These are phyloP conservation scores for Bembecia ichneumoniformis DNA, from an alignment of 2,888 invertebrate species.

Conservation along the genomic window DNA sequence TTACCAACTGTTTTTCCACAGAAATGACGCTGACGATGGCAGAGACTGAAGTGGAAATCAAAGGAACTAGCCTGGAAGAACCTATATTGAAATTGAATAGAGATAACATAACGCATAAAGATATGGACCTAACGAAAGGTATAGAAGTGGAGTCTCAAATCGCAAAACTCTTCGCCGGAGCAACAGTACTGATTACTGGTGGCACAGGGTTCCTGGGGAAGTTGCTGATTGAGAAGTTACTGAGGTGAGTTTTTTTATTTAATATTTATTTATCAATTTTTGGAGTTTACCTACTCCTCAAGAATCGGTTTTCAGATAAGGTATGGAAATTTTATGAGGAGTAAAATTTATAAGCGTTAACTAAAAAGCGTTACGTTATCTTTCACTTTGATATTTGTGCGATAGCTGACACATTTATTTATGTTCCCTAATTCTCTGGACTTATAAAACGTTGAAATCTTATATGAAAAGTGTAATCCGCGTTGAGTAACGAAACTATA, in stretches of 20 bases:
- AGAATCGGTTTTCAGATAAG: no score
- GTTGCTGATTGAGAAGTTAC: slow-evolving; percentile 91
- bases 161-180: slow-evolving; percentile 44
- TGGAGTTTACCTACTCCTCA: no score
- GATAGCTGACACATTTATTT: no score
- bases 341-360: no score
- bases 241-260: slow-evolving; percentile 66
- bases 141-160: slow-evolving; percentile 39
- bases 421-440: no score
- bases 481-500: no score
- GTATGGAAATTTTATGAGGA: no score
- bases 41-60: background rate
- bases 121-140: background rate
- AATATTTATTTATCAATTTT: no score
- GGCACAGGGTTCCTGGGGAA: slow-evolving; percentile 97
- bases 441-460: no score
- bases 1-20: background rate
- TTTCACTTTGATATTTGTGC: no score
- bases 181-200: slow-evolving; percentile 85
- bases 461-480: no score
- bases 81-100: background rate
- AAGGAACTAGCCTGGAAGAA: background rate
- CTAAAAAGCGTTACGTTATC: no score
- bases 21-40: background rate
- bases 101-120: background rate